phyloP scores from a whole-genome alignment of 2,888 invertebrate genomes.

The Agrypnus murinus region DNA sequence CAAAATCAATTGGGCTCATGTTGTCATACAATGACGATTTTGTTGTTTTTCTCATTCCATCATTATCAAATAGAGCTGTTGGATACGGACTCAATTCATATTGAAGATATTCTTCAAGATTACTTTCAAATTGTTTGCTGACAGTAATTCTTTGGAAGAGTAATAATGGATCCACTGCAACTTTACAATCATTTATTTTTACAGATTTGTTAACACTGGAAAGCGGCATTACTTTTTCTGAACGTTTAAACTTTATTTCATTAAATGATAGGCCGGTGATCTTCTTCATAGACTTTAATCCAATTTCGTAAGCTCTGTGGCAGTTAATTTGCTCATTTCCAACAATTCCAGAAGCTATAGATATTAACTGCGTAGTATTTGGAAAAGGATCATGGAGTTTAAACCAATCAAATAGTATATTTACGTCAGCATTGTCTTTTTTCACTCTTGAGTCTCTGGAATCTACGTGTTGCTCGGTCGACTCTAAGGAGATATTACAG shows the following conservation, averaged over 20 bases:
- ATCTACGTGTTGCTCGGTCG: slow-evolving; percentile 55
- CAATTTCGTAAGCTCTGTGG: slow-evolving; percentile 53
- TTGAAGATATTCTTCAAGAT: slow-evolving; percentile 53
- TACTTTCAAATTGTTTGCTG: slow-evolving; percentile 54
- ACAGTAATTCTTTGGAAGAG: slow-evolving; percentile 56
- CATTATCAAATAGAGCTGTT: slow-evolving; percentile 42
- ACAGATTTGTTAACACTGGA: slow-evolving; percentile 53
- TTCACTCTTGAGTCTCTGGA: slow-evolving; percentile 44
- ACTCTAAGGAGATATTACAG: slow-evolving; percentile 52
- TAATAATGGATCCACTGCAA: slow-evolving; percentile 52
- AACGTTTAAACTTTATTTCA: slow-evolving; percentile 60
- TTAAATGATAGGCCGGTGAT: slow-evolving; percentile 50
- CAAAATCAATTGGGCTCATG: slow-evolving; percentile 33
- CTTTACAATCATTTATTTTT: slow-evolving; percentile 53
- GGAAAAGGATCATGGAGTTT: slow-evolving; percentile 55
- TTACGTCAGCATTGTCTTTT: slow-evolving; percentile 30
- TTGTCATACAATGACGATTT: slow-evolving; percentile 32
- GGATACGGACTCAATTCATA: slow-evolving; percentile 55
- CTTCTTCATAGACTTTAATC: slow-evolving; percentile 53
- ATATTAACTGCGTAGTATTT: slow-evolving; percentile 42
- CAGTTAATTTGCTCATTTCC: too few relatives aligned
- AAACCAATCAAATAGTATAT: slow-evolving; percentile 44
- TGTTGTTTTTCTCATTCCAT: slow-evolving; percentile 57
- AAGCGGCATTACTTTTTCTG: slow-evolving; percentile 58
- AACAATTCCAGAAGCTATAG: slow-evolving; percentile 59